Conservation (phyloP, 2,113 vertebrate species). For the Tonatia bakeri region DNA sequence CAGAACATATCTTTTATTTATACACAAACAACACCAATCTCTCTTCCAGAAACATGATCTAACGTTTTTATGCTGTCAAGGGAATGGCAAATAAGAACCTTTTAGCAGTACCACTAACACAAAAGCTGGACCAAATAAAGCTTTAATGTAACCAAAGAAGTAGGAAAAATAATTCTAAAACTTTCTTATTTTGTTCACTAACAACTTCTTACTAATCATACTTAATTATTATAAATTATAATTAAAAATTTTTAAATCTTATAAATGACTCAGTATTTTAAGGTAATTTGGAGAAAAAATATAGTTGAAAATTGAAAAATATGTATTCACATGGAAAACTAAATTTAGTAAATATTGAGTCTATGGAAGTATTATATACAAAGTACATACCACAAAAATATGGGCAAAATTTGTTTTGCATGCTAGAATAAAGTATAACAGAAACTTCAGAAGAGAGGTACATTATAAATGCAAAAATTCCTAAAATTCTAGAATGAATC, state of each 20-base stretch:
- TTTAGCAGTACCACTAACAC: not conserved
- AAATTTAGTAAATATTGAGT: not conserved
- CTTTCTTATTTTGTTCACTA: slow-evolving; percentile 24
- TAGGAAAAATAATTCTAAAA: not conserved
- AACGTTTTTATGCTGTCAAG: not conserved
- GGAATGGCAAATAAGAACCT: slow-evolving; percentile 6
- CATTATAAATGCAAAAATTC: not conserved
- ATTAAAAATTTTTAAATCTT: not conserved
- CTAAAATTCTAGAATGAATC: not conserved
- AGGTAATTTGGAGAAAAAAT: not conserved
- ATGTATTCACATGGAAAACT: not conserved
- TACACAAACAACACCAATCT: not conserved
- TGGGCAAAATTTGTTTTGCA: not conserved
- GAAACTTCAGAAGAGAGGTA: not conserved
- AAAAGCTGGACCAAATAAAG: not conserved
- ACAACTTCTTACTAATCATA: not conserved
- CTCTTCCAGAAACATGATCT: not conserved
- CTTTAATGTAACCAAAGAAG: not conserved
- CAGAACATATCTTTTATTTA: slow-evolving; percentile 5
- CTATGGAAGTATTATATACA: not conserved
- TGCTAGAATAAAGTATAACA: not conserved
- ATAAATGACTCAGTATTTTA: not conserved
- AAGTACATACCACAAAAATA: not conserved
- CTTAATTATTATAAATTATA: not conserved
- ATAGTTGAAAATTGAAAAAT: not conserved